Base-by-base conservation (phyloP, 92 coral and sea anemone genomes). In the Heliopora coerulea region DNA sequence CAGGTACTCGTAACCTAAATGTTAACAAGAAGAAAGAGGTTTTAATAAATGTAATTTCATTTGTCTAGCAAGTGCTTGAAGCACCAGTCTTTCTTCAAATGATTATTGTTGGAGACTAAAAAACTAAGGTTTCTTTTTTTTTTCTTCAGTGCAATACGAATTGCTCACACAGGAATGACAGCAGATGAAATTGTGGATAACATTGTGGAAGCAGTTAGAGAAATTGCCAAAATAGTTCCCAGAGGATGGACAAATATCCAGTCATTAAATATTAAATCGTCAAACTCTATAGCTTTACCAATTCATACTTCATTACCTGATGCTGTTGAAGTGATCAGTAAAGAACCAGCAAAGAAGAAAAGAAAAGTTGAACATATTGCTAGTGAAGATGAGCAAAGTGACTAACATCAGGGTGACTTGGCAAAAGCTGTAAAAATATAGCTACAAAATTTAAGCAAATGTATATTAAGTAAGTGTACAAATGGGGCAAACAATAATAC, bases 191-290 rank as follows among this genome's bases (percentile, higher is more conserved):
- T 90, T 32, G 68, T 86, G 44, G 82, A 83, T 28, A 95, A 95
- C 78, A 85, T 95, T 9, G 30, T 95, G 62, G 67, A 58, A 20
- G 86, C 88, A 11, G 91, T 85, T 18, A 56, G 72, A 46, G 89
- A 88, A 39, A 80, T 95, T 27, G 72, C 99, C 18, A 95, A 78
- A 86, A 74, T 88, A 3, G 74, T 88, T 29, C 96, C 99, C 19
- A 86, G 91, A 74, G 96, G 99, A 3, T 95, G 99, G 99, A 80
- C 78, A 0, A 95, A 95, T 67, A 90, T 95, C 60, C 84, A 95
- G 52, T 95, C 99, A 39, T 50, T 90, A 28, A 89, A 90, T 61
- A 75, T 95, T 12, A 95, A 95, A 48, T 85, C 99, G n/a, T 59
- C 95, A 14, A 87, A 90, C 65, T 95, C 96, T 28, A 82, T 95